Evolutionary conservation across 2,888 invertebrate genomes (phyloP).

Genomic region (Chrysolina americana): DNA sequence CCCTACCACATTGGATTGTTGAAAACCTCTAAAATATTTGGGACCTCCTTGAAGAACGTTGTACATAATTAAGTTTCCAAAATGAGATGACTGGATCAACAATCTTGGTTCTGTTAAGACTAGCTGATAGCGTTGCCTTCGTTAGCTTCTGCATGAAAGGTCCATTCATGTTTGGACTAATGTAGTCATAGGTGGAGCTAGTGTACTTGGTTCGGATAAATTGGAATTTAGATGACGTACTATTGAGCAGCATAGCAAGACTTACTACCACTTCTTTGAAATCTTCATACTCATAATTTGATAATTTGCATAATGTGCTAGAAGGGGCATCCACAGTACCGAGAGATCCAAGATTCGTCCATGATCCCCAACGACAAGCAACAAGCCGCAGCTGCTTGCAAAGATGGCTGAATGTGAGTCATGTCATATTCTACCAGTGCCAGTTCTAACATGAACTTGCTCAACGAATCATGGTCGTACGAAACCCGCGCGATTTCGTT

Average conservation of each 20-base stretch:
- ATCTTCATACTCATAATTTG: slow-evolving; percentile 75
- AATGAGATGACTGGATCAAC: too few species aligned
- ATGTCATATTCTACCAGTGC: slow-evolving; percentile 85
- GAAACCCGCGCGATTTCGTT: neutral
- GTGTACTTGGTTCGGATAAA: slow-evolving; percentile 81
- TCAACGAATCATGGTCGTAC: slow-evolving; percentile 66
- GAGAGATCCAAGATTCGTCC: slow-evolving; percentile 69
- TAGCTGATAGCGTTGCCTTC: too few species aligned
- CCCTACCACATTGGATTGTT: too few species aligned
- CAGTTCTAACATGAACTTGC: slow-evolving; percentile 93
- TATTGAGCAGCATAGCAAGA: slow-evolving; percentile 79
- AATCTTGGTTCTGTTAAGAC: too few species aligned
- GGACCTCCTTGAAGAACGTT: too few species aligned
- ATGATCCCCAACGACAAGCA: slow-evolving; percentile 79
- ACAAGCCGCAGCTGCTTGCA: slow-evolving; percentile 85
- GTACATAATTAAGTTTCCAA: too few species aligned
- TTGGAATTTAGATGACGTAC: slow-evolving; percentile 80
- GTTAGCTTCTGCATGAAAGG: slow-evolving; percentile 60
- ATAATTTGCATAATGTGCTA: slow-evolving; percentile 85
- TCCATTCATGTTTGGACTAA: slow-evolving; percentile 77
- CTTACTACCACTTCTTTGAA: slow-evolving; percentile 79
- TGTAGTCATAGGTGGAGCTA: slow-evolving; percentile 74
- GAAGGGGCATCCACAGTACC: slow-evolving; percentile 81
- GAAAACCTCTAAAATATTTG: too few species aligned
- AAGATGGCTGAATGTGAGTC: slow-evolving; percentile 85